phyloP scores from a whole-genome alignment of 2,888 invertebrate species.

The Andrena dorsata region DNA sequence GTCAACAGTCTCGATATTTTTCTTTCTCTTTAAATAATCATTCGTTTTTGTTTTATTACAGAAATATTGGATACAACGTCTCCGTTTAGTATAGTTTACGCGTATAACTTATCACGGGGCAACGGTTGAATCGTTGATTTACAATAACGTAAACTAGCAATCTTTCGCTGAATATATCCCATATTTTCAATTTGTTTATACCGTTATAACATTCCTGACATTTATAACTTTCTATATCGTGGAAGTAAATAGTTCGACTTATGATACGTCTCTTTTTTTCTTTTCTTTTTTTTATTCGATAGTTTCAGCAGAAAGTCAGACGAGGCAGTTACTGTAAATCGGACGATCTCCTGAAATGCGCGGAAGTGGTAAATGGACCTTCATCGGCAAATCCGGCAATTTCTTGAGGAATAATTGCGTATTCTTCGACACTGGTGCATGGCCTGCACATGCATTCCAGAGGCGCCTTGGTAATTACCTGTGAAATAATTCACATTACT shows the following conservation, averaged over 20 bases:
- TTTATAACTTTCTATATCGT: constrained; percentile 6
- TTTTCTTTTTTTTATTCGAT: neutral
- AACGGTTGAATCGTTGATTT: constrained; percentile 3
- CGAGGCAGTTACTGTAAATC: constrained; percentile 70
- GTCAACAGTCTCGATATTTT: constrained; percentile 22
- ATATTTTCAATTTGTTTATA: constrained; percentile 26
- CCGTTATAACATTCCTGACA: constrained; percentile 8
- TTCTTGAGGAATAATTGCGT: constrained; percentile 95
- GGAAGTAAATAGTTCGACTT: constrained; percentile 4
- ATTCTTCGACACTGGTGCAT: constrained; percentile 95
- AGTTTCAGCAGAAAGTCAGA: neutral
- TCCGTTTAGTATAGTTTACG: neutral
- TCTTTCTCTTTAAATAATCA: constrained; percentile 8
- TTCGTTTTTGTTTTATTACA: constrained; percentile 12
- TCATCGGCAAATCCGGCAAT: constrained; percentile 94
- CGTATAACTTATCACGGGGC: neutral
- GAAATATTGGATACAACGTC: neutral
- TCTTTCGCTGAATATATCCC: constrained; percentile 20
- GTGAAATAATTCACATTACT: constrained; percentile 33
- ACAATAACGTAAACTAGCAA: constrained; percentile 1
- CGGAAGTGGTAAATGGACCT: constrained; percentile 89
- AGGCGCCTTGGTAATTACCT: constrained; percentile 97
- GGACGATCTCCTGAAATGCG: constrained; percentile 91
- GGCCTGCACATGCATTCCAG: constrained; percentile 97
- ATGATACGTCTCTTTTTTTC: neutral